A percentile compares a stretch with the other conserved stretches of the same genome.
phyloP scores from a whole-genome alignment of 2,797 vertebrate species.

The Alcedo atthis region DNA sequence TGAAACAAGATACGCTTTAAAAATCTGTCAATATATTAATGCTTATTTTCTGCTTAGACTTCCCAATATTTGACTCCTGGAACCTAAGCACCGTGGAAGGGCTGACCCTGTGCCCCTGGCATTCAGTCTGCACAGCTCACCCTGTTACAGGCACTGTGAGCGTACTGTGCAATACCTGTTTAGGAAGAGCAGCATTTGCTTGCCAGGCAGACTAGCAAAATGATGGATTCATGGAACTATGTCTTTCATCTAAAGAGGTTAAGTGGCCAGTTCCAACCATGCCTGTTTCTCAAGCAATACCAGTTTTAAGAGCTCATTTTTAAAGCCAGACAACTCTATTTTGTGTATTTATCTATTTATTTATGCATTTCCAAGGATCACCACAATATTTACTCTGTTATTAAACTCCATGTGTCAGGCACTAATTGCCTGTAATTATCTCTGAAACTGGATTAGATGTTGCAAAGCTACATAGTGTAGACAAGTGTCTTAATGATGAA shows the following conservation, averaged over 20 bases:
- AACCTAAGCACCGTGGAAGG: background rate
- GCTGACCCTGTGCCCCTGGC: background rate
- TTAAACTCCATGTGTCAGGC: constrained; percentile 60
- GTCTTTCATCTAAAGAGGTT: constrained; percentile 18
- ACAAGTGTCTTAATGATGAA: constrained; percentile 29
- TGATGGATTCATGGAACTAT: background rate
- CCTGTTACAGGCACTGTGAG: background rate
- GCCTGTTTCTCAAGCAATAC: constrained; percentile 52
- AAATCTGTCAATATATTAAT: background rate
- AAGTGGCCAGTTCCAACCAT: constrained; percentile 26
- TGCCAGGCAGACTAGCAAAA: constrained; percentile 6
- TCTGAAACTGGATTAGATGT: constrained; percentile 50
- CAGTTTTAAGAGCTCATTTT: constrained; percentile 32
- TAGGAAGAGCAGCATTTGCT: background rate
- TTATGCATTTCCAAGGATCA: constrained; percentile 66
- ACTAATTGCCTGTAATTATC: constrained; percentile 66
- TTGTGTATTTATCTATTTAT: constrained; percentile 57
- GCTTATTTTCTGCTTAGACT: background rate
- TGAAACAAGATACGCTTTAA: background rate
- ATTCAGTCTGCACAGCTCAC: background rate
- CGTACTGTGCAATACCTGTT: background rate
- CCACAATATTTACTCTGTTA: constrained; percentile 66
- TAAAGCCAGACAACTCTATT: constrained; percentile 44
- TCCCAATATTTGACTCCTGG: background rate
- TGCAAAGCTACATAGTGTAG: constrained; percentile 39